Evolutionary conservation across 2,113 vertebrate genomes (phyloP).

Genomic region (Plestiodon gilberti): DNA sequence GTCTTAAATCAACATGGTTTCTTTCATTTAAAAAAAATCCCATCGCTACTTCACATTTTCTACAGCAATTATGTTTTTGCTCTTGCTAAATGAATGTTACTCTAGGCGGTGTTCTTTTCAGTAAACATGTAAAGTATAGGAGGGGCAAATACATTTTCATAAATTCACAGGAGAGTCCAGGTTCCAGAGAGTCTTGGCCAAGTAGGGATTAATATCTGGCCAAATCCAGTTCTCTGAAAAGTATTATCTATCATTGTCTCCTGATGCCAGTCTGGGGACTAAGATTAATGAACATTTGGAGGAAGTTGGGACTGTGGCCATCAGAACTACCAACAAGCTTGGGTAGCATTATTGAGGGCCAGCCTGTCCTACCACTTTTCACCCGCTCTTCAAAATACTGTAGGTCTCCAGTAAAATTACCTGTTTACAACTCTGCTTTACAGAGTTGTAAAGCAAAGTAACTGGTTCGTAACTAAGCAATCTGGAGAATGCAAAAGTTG

Average conservation of each 20-base stretch:
- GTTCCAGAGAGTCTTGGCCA: not conserved
- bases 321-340: not conserved
- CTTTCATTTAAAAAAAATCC: not conserved
- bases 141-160: not conserved
- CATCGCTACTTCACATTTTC: not conserved
- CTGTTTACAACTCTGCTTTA: not conserved
- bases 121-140: not conserved
- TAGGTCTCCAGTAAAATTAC: not conserved
- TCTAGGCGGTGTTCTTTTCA: not conserved
- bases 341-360: no score
- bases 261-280: not conserved
- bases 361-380: not conserved
- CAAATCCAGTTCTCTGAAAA: not conserved
- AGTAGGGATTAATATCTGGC: not conserved
- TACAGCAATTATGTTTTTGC: not conserved
- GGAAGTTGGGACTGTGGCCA: not conserved
- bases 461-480: not conserved
- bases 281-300: not conserved
- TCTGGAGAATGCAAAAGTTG: constrained; percentile 3
- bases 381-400: not conserved
- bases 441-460: not conserved
- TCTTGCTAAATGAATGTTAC: not conserved
- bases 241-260: not conserved
- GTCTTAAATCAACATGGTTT: not conserved
- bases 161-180: not conserved